Evolutionary conservation across 2,797 vertebrate species (phyloP).

Genomic region (Protonibea diacanthus): DNA sequence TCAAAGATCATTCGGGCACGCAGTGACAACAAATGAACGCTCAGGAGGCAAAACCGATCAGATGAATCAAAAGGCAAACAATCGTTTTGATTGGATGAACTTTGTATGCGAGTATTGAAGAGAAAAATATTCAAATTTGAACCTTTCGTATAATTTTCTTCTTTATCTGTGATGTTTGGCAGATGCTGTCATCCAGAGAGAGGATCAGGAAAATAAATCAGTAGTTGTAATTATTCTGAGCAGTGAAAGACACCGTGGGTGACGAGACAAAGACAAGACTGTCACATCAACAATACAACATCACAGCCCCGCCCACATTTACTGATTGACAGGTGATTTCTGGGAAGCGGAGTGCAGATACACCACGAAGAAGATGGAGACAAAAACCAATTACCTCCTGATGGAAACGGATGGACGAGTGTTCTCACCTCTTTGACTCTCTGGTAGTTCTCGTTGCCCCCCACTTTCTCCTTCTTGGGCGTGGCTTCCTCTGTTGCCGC

Average conservation of each 20-base stretch:
- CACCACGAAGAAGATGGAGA: not conserved
- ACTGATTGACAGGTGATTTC: conserved; percentile 46
- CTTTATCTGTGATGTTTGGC: not conserved
- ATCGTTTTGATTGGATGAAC: not conserved
- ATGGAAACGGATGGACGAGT: not conserved
- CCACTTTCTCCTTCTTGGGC: conserved; percentile 82
- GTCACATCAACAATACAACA: conserved; percentile 21
- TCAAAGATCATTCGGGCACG: not conserved
- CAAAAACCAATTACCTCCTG: not conserved
- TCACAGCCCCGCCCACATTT: conserved; percentile 30
- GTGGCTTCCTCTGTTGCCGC: conserved; percentile 61
- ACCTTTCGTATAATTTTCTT: not conserved
- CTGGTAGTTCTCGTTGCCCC: conserved; percentile 96
- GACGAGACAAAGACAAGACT: conserved; percentile 18
- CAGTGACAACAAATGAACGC: not conserved
- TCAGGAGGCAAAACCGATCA: not conserved
- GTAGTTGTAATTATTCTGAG: not conserved
- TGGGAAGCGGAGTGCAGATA: conserved; percentile 26
- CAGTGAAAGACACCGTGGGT: conserved; percentile 29
- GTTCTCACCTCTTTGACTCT: conserved; percentile 90
- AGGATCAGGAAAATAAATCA: not conserved
- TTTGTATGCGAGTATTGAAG: not conserved
- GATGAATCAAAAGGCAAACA: not conserved
- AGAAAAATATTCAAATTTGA: not conserved
- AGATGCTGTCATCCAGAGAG: not conserved